These are phyloP conservation scores for Cantharis rufa DNA, from an alignment of 2,888 invertebrate species.

Conservation along the genomic window DNA sequence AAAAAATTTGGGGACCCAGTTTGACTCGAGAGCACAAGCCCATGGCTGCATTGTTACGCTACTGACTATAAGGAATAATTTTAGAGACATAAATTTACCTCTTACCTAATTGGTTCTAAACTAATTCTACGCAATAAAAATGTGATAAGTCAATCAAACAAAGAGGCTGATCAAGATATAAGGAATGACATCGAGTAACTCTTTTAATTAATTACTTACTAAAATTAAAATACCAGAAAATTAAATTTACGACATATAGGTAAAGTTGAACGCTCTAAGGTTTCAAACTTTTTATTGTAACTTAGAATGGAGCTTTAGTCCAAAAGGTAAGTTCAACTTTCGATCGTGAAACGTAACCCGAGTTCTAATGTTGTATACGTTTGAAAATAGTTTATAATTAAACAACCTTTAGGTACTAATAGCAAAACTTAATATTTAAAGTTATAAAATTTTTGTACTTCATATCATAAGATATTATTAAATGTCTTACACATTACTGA, in stretches of 20 bases:
- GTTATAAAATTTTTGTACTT: background rate
- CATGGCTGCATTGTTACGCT: too few species aligned
- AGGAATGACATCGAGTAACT: too few species aligned
- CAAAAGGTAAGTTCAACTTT: background rate
- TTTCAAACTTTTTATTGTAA: background rate
- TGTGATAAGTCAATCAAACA: too few species aligned
- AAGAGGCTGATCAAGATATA: too few species aligned
- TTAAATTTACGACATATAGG: background rate
- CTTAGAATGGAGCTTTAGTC: background rate
- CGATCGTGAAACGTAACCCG: background rate
- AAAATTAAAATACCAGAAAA: background rate
- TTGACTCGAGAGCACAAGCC: too few species aligned
- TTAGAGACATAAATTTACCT: too few species aligned
- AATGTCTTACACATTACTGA: too few species aligned
- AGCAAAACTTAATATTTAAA: background rate
- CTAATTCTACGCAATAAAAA: too few species aligned
- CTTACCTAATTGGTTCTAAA: too few species aligned
- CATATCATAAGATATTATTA: background rate
- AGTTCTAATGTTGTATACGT: background rate
- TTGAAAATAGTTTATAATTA: background rate
- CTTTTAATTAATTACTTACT: background rate
- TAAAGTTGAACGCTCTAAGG: background rate
- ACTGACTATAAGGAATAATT: too few species aligned
- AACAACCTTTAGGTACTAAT: background rate
- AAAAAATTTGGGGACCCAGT: too few species aligned